A percentile compares a stretch with the other conserved stretches of the same genome.
Conservation (phyloP, 1,140 invertebrate genomes). For the Phthorimaea operculella region DNA sequence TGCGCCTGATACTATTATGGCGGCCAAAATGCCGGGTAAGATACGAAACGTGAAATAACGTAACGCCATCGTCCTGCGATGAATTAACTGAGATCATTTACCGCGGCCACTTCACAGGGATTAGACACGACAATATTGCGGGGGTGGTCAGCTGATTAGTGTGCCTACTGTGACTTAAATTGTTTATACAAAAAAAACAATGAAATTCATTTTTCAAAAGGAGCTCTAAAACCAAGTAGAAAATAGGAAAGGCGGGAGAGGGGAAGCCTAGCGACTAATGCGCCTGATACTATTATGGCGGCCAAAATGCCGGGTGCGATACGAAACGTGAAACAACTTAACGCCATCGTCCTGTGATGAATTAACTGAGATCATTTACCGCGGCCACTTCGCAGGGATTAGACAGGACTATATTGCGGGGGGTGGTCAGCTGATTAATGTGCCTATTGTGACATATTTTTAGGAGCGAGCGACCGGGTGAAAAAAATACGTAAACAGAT, state of each 20-base stretch:
- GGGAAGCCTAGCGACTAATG: constrained; percentile 43
- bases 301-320: constrained; percentile 42
- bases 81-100: constrained; percentile 19
- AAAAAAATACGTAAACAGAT: no score
- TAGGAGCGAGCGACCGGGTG: no score
- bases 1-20: constrained; percentile 42
- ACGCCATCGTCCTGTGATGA: constrained; percentile 6
- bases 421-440: neutral
- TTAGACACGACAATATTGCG: neutral
- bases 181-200: no score
- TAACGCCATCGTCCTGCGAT: neutral
- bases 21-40: constrained; percentile 41
- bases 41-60: constrained; percentile 22
- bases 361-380: constrained; percentile 16
- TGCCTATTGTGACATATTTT: no score
- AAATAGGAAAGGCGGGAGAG: constrained; percentile 13
- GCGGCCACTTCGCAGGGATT: neutral
- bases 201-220: no score
- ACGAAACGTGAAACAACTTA: constrained; percentile 22
- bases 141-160: neutral
- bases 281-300: constrained; percentile 41
- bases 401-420: neutral
- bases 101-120: neutral
- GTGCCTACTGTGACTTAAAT: no score
- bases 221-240: no score